Base-by-base conservation (phyloP, 2,113 vertebrate species). In the Actenoides lindsayi region DNA sequence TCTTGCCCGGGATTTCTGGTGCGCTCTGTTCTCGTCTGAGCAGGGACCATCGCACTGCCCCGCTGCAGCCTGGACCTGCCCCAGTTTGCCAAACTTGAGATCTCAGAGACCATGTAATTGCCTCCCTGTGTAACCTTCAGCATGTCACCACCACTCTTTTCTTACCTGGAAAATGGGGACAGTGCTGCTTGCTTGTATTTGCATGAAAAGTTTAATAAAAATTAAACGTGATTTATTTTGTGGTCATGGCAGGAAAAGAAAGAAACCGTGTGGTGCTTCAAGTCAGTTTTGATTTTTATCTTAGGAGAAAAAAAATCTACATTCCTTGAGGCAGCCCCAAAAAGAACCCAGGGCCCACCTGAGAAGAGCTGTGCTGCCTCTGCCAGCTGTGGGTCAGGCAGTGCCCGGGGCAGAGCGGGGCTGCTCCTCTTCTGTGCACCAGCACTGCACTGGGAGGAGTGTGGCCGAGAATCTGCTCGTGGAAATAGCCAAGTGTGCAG, bases 361-460 rank as follows among this genome's bases (percentile, higher is more conserved):
- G 39, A 74, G 78, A 15, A 41, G 48, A 41, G 50, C 48, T 48
- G 73, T 30, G 48, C 80, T 65, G 83, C n/a, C 8, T 27, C 57
- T 65, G 23, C 62, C 27, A 2, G 1, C 51, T 1, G 6, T 23
- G 23, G 28, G 37, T 41, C 39, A 5, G 25, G 41, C 33, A 4
- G 39, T 42, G 65, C 54, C 54, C 5, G 2, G 64, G 41, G 70
- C 41, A 60, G 57, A 60, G 57, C 28, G 6, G 54, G 25, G 51
- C 70, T 68, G 2, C 6, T 63, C 42, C n/a, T 37, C 24, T 54
- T 53, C 60, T 25, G 20, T 13, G 23, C 48, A 50, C 48, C 50
- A 51, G 50, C 17, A 2, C n/a, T 1, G 16, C 23, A 2, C 50
- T 8, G 30, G 8, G 0, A 1, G 65, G 51, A 84, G 54, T 2